Evolutionary conservation across 2,113 vertebrate species (phyloP).

Genomic region (Albula glossodonta): DNA sequence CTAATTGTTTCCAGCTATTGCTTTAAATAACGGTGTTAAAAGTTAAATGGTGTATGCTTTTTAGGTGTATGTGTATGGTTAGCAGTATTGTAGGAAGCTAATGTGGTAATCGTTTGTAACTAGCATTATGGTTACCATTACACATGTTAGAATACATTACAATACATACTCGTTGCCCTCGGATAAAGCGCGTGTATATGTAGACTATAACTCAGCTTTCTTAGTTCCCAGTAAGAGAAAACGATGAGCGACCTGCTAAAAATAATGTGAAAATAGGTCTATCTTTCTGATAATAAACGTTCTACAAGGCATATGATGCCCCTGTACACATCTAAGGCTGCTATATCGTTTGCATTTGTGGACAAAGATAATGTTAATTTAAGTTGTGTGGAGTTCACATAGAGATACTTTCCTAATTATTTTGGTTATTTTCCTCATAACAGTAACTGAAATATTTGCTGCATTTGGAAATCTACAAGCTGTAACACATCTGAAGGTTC

Average conservation of each 20-base stretch:
- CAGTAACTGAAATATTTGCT: slow-evolving; percentile 4
- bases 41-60: too few relatives aligned
- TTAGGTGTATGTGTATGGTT: too few relatives aligned
- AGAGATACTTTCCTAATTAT: neutral
- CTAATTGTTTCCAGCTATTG: too few relatives aligned
- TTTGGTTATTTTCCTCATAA: neutral
- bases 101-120: too few relatives aligned
- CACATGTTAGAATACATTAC: too few relatives aligned
- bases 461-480: neutral
- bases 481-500: neutral
- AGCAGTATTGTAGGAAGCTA: too few relatives aligned
- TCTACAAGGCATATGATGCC: neutral
- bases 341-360: neutral
- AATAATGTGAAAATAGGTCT: neutral
- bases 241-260: too few relatives aligned
- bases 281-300: neutral
- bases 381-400: neutral
- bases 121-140: too few relatives aligned
- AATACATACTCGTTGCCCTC: too few relatives aligned
- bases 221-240: neutral
- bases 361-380: neutral
- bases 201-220: too few relatives aligned
- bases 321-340: neutral
- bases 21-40: too few relatives aligned
- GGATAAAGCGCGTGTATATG: too few relatives aligned